Conservation (phyloP, 2,888 invertebrate species). For the Drosophila nigritarsus region DNA sequence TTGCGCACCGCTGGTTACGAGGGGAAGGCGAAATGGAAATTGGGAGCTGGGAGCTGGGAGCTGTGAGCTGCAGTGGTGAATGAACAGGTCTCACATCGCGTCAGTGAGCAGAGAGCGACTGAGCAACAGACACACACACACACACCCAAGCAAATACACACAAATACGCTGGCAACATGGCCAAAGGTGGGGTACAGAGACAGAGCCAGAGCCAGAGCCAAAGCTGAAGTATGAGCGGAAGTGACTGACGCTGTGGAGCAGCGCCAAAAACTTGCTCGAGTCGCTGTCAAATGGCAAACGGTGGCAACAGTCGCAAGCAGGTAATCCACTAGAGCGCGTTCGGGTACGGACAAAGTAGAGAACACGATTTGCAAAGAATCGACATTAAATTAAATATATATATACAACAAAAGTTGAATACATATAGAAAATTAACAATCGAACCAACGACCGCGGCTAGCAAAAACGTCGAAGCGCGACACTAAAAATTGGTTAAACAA, state of each 20-base stretch:
- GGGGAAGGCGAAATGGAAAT: conserved; percentile 5
- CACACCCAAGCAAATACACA: conserved; percentile 3
- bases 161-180: conserved; percentile 16
- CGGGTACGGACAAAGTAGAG: conserved; percentile 67
- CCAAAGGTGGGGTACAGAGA: conserved; percentile 23
- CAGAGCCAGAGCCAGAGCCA: conserved; percentile 7
- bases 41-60: conserved; percentile 22
- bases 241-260: conserved; percentile 35
- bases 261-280: conserved; percentile 34
- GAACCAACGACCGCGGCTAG: conserved; percentile 24
- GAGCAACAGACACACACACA: conserved; percentile 5
- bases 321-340: conserved; percentile 80
- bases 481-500: conserved; percentile 12
- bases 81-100: conserved; percentile 43
- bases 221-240: conserved; percentile 34
- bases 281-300: conserved; percentile 54
- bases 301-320: conserved; percentile 79
- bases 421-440: conserved; percentile 13
- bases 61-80: conserved; percentile 10
- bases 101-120: conserved; percentile 11
- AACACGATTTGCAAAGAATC: conserved; percentile 44
- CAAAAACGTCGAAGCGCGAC: conserved; percentile 19
- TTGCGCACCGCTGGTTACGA: conserved; percentile 48
- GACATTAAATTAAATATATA: conserved; percentile 23
- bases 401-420: neutral